Base-by-base conservation (phyloP, 2,888 invertebrate species). In the Agrotis puta region DNA sequence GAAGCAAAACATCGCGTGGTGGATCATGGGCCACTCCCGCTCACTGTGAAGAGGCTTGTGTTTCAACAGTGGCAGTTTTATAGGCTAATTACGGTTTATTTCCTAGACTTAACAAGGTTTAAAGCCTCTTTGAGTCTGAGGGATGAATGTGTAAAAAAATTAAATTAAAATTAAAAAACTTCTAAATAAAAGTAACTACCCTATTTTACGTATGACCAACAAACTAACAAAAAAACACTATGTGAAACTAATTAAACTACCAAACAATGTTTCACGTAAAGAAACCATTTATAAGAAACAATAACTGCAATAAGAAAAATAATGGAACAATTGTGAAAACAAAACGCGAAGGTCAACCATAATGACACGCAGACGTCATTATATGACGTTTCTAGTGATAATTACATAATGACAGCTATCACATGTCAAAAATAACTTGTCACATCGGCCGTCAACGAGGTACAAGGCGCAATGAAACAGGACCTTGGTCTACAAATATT, bases 361-460 rank as follows among this genome's bases (percentile, higher is more conserved):
- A 54, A 69, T 70, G 65, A 54, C 56, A 61, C 53, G 24, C 27
- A 59, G n/a, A 79, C 84, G 81, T 83, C 75, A 63, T 27, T 11
- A 39, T n/a, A 61, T 62, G 65, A 79, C 79, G 79, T 72, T 39
- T 73, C 33, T 51, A 24, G 20, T 82, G 64, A 82, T 82, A 66
- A 27, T 70, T 82, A 77, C 63, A 24, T 70, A 82, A 82, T 82
- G 74, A 77, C 78, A 72, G 67, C 59, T 79, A 57, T 57, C 33
- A 62, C n/a, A 53, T 61, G 84, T 54, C 68, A 67, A 83, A 79
- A 83, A 83, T 79, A 83, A 54, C 53, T 50, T 39, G 59, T 50
- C 51, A 64, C 27, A 53, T 57, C 56, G n/a, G 53, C 61, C 45
- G 22, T 69, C 48, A 48, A 64, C 64, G 27, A 24, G 61, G 64